These are phyloP conservation scores for Branchinecta lynchi DNA, from an alignment of 1,140 invertebrate species.

Conservation along the genomic window DNA sequence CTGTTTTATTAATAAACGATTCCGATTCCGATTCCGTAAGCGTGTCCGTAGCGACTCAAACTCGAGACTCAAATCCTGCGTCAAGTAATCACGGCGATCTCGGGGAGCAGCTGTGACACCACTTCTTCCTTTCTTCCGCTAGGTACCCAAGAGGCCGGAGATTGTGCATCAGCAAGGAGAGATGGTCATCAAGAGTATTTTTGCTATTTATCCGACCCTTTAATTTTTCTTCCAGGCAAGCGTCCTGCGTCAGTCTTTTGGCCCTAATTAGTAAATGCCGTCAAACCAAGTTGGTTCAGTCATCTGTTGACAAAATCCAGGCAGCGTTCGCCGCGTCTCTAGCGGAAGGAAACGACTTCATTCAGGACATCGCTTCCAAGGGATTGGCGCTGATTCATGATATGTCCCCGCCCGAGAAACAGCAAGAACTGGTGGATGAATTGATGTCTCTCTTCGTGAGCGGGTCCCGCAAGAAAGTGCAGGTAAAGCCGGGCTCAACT, in stretches of 20 bases:
- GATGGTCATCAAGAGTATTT: no score
- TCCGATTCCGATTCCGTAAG: no score
- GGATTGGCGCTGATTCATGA: slow-evolving; percentile 74
- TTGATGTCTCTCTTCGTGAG: slow-evolving; percentile 64
- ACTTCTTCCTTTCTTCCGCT: no score
- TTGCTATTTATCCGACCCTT: no score
- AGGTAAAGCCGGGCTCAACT: slow-evolving; percentile 27
- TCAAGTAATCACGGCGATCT: no score
- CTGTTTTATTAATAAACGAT: no score
- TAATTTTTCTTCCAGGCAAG: slow-evolving; percentile 36
- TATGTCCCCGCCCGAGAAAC: slow-evolving; percentile 50
- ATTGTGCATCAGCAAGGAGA: no score
- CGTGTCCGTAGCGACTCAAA: no score
- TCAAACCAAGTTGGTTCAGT: slow-evolving; percentile 45
- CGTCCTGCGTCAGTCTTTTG: slow-evolving; percentile 67
- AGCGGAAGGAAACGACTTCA: slow-evolving; percentile 66
- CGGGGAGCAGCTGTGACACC: no score
- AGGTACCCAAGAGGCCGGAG: no score
- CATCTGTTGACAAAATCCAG: slow-evolving; percentile 51
- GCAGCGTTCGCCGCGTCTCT: slow-evolving; percentile 70
- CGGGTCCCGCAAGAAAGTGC: slow-evolving; percentile 47
- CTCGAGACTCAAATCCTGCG: no score
- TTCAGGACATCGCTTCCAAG: slow-evolving; percentile 82
- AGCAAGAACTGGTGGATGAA: slow-evolving; percentile 50
- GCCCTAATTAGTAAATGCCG: slow-evolving; percentile 63